These are phyloP conservation scores for Hypolimnas misippus DNA, from an alignment of 2,888 invertebrate genomes.

Conservation along the genomic window DNA sequence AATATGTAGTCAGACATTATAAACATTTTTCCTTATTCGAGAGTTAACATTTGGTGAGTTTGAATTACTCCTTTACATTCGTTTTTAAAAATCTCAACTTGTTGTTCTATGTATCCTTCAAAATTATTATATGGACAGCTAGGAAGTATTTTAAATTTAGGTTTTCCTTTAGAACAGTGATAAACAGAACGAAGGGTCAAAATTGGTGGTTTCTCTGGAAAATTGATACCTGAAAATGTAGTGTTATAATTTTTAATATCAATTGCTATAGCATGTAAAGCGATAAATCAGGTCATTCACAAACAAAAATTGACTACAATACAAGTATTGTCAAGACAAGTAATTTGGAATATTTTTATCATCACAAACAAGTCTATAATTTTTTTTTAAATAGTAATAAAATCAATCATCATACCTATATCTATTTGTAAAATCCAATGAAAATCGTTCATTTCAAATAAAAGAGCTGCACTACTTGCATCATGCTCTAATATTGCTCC, in stretches of 20 bases:
- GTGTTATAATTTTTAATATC: no score
- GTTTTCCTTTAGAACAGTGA: constrained; percentile 76
- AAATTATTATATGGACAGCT: constrained; percentile 74
- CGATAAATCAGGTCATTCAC: no score
- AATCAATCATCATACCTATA: constrained; percentile 61
- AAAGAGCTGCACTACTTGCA: constrained; percentile 79
- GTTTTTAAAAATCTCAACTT: constrained; percentile 76
- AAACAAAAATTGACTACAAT: no score
- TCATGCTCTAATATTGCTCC: constrained; percentile 78
- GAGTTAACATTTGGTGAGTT: constrained; percentile 56
- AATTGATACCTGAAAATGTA: constrained; percentile 62
- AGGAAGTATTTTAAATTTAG: constrained; percentile 68
- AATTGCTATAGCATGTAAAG: no score
- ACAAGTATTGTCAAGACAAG: no score
- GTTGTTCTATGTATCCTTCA: constrained; percentile 76
- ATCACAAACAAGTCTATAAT: no score
- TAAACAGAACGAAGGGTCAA: constrained; percentile 84
- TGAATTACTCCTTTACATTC: constrained; percentile 66
- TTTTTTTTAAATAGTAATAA: background rate
- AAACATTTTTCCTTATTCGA: constrained; percentile 33
- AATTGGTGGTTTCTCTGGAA: constrained; percentile 83
- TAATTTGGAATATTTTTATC: no score
- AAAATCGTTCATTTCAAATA: constrained; percentile 86
- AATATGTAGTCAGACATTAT: background rate
- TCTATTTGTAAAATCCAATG: constrained; percentile 85